Base-by-base conservation (phyloP, 1,140 invertebrate species). In the Adelges cooleyi region DNA sequence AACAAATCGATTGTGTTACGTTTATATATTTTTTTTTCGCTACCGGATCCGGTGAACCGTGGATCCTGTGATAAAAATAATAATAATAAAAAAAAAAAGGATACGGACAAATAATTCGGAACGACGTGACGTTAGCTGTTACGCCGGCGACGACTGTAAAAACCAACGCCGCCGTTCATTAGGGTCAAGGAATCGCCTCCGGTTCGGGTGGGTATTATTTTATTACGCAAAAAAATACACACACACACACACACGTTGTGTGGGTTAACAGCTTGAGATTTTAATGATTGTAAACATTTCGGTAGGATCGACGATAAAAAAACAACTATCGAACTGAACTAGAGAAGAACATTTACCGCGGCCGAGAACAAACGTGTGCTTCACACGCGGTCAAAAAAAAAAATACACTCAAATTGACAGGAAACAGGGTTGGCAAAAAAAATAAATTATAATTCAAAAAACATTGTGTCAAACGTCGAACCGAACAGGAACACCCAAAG, bases 1-100 rank as follows among this genome's bases (percentile, higher is more conserved):
- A 56, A 56, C 53, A 56, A 56, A 56, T 56, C 40, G 38, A 56
- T 56, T 56, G 23, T 56, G 18, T 54, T 20, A 20, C 11, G 18
- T 51, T 11, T 4, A 6, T n/a, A 6, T 42, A 42, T 2, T 38
- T 53, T 38, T 38, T 54, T 44, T 27, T 44, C 11, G 17, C 38
- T 22, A 15, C 6, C 38, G 10, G 1, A 56, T 56, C 9, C 53
- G 38, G n/a, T 13, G 38, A 25, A 56, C 53, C 53, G 40, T 27
- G n/a, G n/a, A 56, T 25, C 20, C 38, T 25, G 8, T 15, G 23
- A 13, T 20, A 27, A 56, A 44, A 44, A 18, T 4, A 36, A 54
- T n/a, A 40, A 11, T 18, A 36, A 38, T 22, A 44, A 56, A 44
- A 25, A 56, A 42, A 27, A 56, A 44, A 44, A 18, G 13, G 52